Evolutionary conservation across 2,797 vertebrate genomes (phyloP).

Genomic region (Novumbra hubbsi): DNA sequence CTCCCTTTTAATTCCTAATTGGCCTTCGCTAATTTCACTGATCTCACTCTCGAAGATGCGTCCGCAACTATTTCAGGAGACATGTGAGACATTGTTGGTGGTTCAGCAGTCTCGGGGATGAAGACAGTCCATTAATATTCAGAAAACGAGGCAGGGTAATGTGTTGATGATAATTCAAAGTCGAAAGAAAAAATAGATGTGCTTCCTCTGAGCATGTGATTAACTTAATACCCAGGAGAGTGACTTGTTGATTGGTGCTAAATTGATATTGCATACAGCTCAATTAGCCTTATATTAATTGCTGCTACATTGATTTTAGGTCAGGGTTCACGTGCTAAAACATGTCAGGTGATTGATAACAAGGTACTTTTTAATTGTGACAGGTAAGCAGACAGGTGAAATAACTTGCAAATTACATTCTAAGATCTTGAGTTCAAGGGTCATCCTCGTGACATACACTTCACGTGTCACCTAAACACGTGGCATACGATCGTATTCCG

Average conservation of each 20-base stretch:
- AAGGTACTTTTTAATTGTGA: slow-evolving; percentile 52
- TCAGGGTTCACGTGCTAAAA: slow-evolving; percentile 59
- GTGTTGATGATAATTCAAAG: slow-evolving; percentile 50
- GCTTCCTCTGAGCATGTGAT: slow-evolving; percentile 45
- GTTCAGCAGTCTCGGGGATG: not conserved
- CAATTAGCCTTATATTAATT: slow-evolving; percentile 63
- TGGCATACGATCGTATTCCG: slow-evolving; percentile 23
- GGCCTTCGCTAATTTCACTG: not conserved
- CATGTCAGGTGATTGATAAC: slow-evolving; percentile 67
- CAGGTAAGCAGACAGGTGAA: slow-evolving; percentile 57
- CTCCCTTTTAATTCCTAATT: not conserved
- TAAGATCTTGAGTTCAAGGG: slow-evolving; percentile 55
- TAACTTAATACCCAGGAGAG: slow-evolving; percentile 59
- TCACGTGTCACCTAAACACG: slow-evolving; percentile 32
- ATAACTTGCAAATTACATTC: slow-evolving; percentile 54
- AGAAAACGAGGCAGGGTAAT: slow-evolving; percentile 34
- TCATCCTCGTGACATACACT: slow-evolving; percentile 18
- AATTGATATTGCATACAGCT: slow-evolving; percentile 58
- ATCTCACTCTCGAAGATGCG: not conserved
- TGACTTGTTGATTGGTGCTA: slow-evolving; percentile 60
- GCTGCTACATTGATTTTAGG: slow-evolving; percentile 65
- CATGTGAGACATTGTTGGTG: not conserved
- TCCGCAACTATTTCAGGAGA: not conserved
- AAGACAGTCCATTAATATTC: not conserved
- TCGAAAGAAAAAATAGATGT: slow-evolving; percentile 50